Evolutionary conservation across 2,113 vertebrate species (phyloP), one percentile per base, ranked within the genome.

Genomic region (Menidia beryllina): DNA sequence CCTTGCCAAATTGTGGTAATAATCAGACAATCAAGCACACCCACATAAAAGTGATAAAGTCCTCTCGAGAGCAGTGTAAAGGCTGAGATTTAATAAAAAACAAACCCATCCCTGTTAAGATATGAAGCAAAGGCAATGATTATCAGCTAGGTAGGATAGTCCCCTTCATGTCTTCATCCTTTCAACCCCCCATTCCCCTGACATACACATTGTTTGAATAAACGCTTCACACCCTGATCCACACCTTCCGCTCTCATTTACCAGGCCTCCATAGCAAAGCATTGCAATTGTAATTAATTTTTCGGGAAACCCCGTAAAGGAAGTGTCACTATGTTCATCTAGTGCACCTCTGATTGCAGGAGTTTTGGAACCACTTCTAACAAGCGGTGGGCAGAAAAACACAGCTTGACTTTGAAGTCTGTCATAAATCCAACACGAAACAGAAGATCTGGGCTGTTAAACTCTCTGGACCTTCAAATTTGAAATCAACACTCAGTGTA

Each of bases 1-100:
- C 68, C 12, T 48, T 79, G 81, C 70, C 82, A 61, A 82, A 86
- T 75, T 66, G 84, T 77, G 83, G 79, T 69, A 56, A 90, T 91
- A 86, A 91, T 91, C 85, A 87, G 76, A 90, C 88, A 91, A 89
- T 90, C 88, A 90, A 84, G 81, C 91, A 75, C 81, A 73, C 81
- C 81, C 72, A 81, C 83, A 80, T 78, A 85, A 61, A 78, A 84
- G 83, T 88, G 85, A 91, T 89, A 89, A 86, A 86, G 70, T 91
- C 81, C 86, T 85, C 84, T 88, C 73, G 74, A 91, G 81, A 75
- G 71, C 81, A 84, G 75, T 79, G 58, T 74, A 81, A 76, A 77
- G 79, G 72, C 54, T 0, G 4, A 80, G 81, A 88, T 92, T 89
- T 91, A 92, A 92, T 93, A 86, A 92, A 77, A 82, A 86, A 81